phyloP scores from a whole-genome alignment of 2,797 vertebrate species.

The Gila robusta region DNA sequence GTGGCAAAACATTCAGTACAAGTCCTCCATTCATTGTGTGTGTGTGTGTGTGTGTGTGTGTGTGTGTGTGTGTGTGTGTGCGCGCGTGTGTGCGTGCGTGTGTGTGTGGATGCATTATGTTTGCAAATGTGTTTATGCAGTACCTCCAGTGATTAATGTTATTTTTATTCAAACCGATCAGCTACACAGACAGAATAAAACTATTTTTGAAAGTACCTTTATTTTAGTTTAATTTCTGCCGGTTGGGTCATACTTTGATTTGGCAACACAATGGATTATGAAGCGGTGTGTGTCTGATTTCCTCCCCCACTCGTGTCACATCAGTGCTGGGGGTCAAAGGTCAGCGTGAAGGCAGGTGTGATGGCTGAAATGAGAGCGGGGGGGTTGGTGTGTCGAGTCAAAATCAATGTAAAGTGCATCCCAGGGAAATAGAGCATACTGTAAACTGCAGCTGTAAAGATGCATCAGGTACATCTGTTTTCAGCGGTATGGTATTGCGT shows the following conservation, averaged over 20 bases:
- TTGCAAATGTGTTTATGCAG: not conserved
- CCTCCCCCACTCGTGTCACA: slow-evolving; percentile 3
- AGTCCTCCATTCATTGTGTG: not conserved
- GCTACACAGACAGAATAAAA: not conserved
- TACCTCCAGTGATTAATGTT: not conserved
- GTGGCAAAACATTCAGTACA: not conserved
- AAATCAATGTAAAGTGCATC: slow-evolving; percentile 25
- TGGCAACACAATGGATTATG: not conserved
- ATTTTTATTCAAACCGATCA: not conserved
- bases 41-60: too few relatives aligned
- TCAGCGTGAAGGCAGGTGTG: slow-evolving; percentile 23
- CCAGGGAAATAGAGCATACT: not conserved
- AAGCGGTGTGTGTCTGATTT: not conserved
- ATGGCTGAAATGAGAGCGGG: not conserved
- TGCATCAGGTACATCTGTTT: not conserved
- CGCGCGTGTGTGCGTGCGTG: too few relatives aligned
- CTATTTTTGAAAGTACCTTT: not conserved
- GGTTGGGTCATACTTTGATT: not conserved
- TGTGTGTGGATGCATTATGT: not conserved
- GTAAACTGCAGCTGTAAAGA: not conserved
- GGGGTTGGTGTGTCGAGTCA: not conserved
- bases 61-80: not conserved
- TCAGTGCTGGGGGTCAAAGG: slow-evolving; percentile 22
- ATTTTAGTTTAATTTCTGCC: not conserved
- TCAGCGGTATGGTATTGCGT: not conserved